Conservation (phyloP, 2,113 vertebrate species). For the Tupaia chinensis region DNA sequence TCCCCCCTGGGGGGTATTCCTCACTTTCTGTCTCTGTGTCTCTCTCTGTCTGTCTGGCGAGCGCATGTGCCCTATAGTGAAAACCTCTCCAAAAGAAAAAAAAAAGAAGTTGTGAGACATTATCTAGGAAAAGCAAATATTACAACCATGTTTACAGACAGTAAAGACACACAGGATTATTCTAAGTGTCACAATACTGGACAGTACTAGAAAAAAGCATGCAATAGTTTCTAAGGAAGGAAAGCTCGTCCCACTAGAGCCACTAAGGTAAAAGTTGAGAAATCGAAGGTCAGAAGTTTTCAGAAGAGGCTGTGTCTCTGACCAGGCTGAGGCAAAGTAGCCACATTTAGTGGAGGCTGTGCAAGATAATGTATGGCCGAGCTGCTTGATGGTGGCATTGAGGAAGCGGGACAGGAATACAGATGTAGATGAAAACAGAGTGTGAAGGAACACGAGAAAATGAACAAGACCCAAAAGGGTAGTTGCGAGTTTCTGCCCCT, state of each 20-base stretch:
- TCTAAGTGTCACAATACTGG: neutral
- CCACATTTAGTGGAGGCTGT: neutral
- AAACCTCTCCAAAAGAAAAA: no score
- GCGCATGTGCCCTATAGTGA: no score
- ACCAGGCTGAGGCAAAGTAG: neutral
- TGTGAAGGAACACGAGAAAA: neutral
- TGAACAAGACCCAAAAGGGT: neutral
- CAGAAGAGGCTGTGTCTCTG: neutral
- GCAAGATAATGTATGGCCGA: neutral
- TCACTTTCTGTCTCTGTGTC: no score
- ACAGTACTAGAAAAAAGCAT: neutral
- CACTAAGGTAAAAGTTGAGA: neutral
- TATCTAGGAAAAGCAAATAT: neutral
- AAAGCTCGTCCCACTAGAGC: neutral
- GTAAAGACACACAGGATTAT: neutral
- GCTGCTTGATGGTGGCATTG: neutral
- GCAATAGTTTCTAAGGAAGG: neutral
- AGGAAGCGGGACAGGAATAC: neutral
- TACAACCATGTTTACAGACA: neutral
- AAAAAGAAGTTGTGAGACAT: neutral
- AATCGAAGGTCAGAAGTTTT: neutral
- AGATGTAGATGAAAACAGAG: neutral
- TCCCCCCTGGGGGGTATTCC: no score
- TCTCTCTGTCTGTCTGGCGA: no score
- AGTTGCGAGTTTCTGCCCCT: neutral